A percentile compares a stretch with the other conserved stretches of the same genome.
These are phyloP conservation scores for Butastur rufipennis DNA, from an alignment of 2,113 vertebrate genomes.

Conservation along the genomic window DNA sequence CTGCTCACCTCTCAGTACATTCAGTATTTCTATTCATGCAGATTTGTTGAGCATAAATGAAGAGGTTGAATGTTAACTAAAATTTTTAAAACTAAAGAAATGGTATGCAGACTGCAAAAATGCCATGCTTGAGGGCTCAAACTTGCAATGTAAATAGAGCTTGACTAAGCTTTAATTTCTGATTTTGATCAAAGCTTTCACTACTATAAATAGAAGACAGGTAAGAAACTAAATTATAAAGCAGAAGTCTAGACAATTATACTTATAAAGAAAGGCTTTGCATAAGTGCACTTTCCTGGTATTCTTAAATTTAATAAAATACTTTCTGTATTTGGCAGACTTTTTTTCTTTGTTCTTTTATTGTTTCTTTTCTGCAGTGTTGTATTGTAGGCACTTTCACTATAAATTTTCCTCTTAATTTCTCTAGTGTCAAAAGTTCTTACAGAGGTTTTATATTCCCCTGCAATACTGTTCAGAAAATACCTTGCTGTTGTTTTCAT, in stretches of 20 bases:
- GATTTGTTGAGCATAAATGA: neutral
- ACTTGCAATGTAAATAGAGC: neutral
- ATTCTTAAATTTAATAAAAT: neutral
- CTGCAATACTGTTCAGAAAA: neutral
- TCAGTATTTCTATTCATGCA: neutral
- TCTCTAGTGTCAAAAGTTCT: neutral
- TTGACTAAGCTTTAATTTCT: neutral
- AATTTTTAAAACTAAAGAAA: neutral
- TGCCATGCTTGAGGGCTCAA: neutral
- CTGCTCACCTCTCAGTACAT: neutral
- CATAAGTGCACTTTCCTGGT: neutral
- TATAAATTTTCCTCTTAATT: neutral
- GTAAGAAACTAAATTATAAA: neutral
- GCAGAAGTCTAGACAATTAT: neutral
- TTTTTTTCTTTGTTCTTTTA: neutral
- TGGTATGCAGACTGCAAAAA: neutral
- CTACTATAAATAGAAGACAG: neutral
- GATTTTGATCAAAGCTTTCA: neutral
- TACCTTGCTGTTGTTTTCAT: neutral
- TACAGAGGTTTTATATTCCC: neutral
- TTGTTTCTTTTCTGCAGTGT: neutral
- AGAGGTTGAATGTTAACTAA: neutral
- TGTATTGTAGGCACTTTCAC: neutral
- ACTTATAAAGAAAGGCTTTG: conserved; percentile 8
- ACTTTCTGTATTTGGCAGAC: neutral